Evolutionary conservation across 2,888 invertebrate species (phyloP).

Genomic region (Taenaris catops): DNA sequence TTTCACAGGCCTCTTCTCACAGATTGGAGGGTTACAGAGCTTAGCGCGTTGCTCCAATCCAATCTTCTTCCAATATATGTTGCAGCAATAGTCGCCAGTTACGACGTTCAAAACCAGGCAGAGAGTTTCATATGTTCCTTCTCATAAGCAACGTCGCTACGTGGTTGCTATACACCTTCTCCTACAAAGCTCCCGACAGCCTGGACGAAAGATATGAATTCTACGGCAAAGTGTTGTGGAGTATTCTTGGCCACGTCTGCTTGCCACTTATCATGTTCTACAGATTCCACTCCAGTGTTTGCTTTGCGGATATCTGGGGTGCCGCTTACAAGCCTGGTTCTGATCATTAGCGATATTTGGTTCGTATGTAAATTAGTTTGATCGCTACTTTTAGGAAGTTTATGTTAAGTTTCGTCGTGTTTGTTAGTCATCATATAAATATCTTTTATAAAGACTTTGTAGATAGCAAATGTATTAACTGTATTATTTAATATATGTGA

Average conservation of each 20-base stretch:
- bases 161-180: slow-evolving; percentile 88
- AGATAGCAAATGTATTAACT: slow-evolving; percentile 1
- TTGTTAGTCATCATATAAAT: neutral
- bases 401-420: neutral
- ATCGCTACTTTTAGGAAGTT: neutral
- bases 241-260: slow-evolving; percentile 85
- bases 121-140: slow-evolving; percentile 87
- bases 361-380: neutral
- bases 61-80: too few species aligned
- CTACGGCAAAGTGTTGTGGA: slow-evolving; percentile 86
- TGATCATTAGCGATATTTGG: slow-evolving; percentile 41
- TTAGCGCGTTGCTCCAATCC: too few species aligned
- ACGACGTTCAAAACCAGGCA: slow-evolving; percentile 84
- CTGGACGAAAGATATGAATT: slow-evolving; percentile 81
- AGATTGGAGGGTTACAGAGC: too few species aligned
- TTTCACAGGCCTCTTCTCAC: too few species aligned
- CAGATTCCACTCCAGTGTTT: slow-evolving; percentile 88
- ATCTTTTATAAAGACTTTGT: slow-evolving; percentile 20
- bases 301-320: slow-evolving; percentile 89
- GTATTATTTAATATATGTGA: too few species aligned
- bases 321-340: slow-evolving; percentile 83
- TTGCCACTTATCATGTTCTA: slow-evolving; percentile 89
- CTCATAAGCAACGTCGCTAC: slow-evolving; percentile 87
- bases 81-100: slow-evolving; percentile 83
- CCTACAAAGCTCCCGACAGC: slow-evolving; percentile 71